A percentile compares a stretch with the other conserved stretches of the same genome.
Evolutionary conservation across 1,140 invertebrate genomes (phyloP).

Genomic region (Aphaenogaster floridana): DNA sequence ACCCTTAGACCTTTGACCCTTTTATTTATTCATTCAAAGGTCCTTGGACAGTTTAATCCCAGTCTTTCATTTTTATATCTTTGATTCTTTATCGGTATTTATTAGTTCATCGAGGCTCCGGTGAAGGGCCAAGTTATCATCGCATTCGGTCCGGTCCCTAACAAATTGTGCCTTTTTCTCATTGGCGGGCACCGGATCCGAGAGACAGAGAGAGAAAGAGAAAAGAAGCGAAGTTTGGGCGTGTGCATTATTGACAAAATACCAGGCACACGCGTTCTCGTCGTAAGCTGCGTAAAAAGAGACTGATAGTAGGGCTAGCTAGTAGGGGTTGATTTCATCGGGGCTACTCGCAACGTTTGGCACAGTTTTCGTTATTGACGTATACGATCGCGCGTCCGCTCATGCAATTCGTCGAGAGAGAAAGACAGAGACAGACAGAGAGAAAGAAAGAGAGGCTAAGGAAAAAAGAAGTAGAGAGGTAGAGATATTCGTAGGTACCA

Average conservation of each 20-base stretch:
- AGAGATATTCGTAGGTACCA: constrained; percentile 17
- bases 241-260: constrained; percentile 40
- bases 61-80: background rate
- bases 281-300: constrained; percentile 41
- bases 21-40: constrained; percentile 11
- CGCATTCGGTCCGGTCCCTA: background rate
- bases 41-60: background rate
- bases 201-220: constrained; percentile 52
- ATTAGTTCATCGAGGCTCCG: constrained; percentile 4
- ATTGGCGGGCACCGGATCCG: background rate
- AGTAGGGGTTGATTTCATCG: constrained; percentile 60
- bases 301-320: background rate
- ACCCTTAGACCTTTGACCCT: background rate
- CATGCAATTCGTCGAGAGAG: constrained; percentile 73
- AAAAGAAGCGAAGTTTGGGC: constrained; percentile 24
- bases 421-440: constrained; percentile 62
- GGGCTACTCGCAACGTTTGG: constrained; percentile 66
- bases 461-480: background rate
- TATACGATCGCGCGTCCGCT: constrained; percentile 71
- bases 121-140: background rate
- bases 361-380: constrained; percentile 75
- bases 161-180: constrained; percentile 19
- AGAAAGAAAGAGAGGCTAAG: constrained; percentile 51
- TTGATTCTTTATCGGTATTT: background rate
- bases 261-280: background rate